Conservation (phyloP, 1,140 invertebrate species). For the Zaprionus africanus region DNA sequence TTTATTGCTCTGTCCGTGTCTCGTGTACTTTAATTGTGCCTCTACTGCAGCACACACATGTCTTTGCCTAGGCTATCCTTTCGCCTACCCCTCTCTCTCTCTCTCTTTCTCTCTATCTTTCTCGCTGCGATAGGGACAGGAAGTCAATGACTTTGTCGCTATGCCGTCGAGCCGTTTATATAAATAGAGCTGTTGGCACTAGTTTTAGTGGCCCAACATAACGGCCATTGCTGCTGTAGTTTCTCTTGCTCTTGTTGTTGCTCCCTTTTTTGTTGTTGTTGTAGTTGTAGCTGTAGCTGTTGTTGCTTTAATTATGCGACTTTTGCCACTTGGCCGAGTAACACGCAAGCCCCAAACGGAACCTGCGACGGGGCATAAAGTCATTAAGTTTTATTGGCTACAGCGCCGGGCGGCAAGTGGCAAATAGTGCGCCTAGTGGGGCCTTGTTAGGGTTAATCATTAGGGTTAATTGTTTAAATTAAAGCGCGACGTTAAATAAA, state of each 20-base stretch:
- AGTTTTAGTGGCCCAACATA: slow-evolving; percentile 57
- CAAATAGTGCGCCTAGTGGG: background rate
- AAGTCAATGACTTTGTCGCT: slow-evolving; percentile 76
- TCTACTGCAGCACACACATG: slow-evolving; percentile 56
- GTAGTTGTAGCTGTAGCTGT: slow-evolving; percentile 19
- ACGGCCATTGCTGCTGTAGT: slow-evolving; percentile 35
- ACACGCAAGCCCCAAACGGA: slow-evolving; percentile 49
- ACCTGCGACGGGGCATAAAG: slow-evolving; percentile 62
- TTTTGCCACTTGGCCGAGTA: slow-evolving; percentile 62
- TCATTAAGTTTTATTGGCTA: slow-evolving; percentile 78
- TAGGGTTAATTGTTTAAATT: slow-evolving; percentile 82
- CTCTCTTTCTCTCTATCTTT: background rate
- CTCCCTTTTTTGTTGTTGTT: slow-evolving; percentile 34
- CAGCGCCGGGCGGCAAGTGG: slow-evolving; percentile 28
- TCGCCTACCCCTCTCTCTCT: background rate
- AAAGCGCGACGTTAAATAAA: slow-evolving; percentile 49
- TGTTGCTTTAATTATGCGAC: slow-evolving; percentile 69
- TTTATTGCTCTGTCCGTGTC: slow-evolving; percentile 59
- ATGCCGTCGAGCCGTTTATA: slow-evolving; percentile 57
- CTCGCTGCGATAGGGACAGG: slow-evolving; percentile 42
- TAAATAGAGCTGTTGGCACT: slow-evolving; percentile 75
- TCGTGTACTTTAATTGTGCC: slow-evolving; percentile 76
- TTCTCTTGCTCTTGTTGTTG: slow-evolving; percentile 25
- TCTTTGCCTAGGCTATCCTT: background rate
- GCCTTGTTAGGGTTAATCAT: slow-evolving; percentile 61